Percentiles rank a stretch among this genome's conserved stretches.
These are phyloP conservation scores for Julus scanicus DNA, from an alignment of 2,888 invertebrate species.

Conservation along the genomic window DNA sequence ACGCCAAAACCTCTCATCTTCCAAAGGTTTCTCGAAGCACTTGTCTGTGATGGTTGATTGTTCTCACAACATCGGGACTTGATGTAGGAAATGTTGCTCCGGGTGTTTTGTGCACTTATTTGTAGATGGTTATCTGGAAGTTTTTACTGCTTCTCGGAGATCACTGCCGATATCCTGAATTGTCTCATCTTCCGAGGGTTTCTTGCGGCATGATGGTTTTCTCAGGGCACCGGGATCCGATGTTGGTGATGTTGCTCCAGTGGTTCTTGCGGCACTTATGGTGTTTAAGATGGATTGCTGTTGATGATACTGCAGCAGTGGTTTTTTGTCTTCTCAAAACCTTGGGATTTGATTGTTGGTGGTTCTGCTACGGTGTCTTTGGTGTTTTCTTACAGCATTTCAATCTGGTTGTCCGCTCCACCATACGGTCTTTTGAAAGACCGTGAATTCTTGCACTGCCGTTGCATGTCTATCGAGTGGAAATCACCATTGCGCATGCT, in stretches of 20 bases:
- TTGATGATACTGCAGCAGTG: background rate
- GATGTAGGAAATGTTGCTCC: background rate
- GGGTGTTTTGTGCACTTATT: background rate
- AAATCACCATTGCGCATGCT: background rate
- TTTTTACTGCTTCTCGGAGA: background rate
- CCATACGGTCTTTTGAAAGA: background rate
- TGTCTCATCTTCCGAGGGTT: background rate
- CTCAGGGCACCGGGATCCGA: background rate
- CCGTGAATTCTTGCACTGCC: background rate
- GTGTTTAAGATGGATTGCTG: no score
- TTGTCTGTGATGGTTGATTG: no score
- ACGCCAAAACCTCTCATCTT: background rate
- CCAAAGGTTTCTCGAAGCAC: background rate
- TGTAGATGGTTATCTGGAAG: background rate
- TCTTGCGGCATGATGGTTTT: background rate
- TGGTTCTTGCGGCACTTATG: background rate
- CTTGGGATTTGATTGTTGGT: background rate
- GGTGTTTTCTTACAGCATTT: background rate
- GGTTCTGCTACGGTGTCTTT: background rate
- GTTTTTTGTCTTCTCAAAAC: background rate
- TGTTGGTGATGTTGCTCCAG: background rate
- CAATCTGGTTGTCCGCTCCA: background rate
- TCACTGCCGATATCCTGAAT: background rate
- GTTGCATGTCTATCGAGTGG: background rate
- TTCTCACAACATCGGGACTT: background rate